These are phyloP conservation scores for Orbicella faveolata DNA, from an alignment of 64 coral and sea anemone genomes.

Conservation along the genomic window DNA sequence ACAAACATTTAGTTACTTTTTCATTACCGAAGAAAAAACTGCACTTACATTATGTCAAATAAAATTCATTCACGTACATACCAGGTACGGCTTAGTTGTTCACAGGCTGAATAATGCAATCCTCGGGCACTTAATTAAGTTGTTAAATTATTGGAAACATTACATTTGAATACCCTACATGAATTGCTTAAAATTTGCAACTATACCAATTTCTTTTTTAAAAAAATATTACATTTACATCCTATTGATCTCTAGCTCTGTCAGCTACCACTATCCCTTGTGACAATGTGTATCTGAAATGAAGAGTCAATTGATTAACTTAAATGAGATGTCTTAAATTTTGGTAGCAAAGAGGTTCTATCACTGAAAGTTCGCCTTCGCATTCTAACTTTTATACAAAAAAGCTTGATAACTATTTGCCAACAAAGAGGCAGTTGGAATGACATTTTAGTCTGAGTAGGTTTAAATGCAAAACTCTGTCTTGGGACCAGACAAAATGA, in stretches of 20 bases:
- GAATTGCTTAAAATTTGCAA: neutral
- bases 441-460: no score
- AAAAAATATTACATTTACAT: neutral
- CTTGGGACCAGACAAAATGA: no score
- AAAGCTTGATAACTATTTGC: no score
- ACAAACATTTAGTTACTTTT: no score
- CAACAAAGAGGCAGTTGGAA: no score
- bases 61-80: no score
- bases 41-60: no score
- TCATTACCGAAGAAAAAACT: no score
- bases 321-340: neutral
- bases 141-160: neutral
- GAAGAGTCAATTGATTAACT: neutral
- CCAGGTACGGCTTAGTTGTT: neutral
- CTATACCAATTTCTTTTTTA: neutral
- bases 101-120: neutral
- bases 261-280: slow-evolving; percentile 48
- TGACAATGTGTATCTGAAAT: slow-evolving; percentile 71
- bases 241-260: slow-evolving; percentile 1
- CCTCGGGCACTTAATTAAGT: neutral
- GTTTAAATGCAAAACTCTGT: no score
- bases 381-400: no score
- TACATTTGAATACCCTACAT: neutral
- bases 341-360: neutral
- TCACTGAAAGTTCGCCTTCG: neutral